These are phyloP conservation scores for Scaptomyza tumidula DNA, from an alignment of 2,888 invertebrate species.

Conservation along the genomic window DNA sequence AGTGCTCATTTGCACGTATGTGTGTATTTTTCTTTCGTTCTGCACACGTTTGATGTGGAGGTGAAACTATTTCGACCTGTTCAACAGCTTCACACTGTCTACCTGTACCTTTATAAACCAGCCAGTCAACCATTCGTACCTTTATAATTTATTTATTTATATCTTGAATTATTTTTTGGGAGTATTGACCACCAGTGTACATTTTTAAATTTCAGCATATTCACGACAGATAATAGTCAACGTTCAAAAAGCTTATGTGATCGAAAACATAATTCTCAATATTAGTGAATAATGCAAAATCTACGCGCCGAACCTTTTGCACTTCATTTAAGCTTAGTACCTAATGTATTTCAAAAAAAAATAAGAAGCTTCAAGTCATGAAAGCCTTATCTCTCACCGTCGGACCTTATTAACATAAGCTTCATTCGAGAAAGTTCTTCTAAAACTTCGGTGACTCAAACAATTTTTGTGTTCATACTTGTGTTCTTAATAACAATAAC, in stretches of 20 bases:
- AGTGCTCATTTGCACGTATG: conserved; percentile 52
- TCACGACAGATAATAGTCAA: conserved; percentile 72
- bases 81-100: conserved; percentile 79
- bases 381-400: too few species aligned
- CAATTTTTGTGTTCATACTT: too few species aligned
- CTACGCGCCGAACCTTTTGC: neutral
- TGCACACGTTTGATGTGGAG: conserved; percentile 71
- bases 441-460: too few species aligned
- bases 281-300: conserved; percentile 30
- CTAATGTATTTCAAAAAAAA: neutral
- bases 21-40: conserved; percentile 60
- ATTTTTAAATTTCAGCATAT: conserved; percentile 80
- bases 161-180: conserved; percentile 80
- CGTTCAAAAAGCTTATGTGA: conserved; percentile 70
- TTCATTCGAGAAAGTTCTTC: too few species aligned
- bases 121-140: conserved; percentile 68
- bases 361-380: neutral
- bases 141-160: conserved; percentile 79
- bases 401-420: too few species aligned
- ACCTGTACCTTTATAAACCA: conserved; percentile 67
- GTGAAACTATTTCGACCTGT: conserved; percentile 78
- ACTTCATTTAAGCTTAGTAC: neutral
- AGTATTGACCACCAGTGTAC: conserved; percentile 82
- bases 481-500: too few species aligned
- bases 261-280: conserved; percentile 64